Evolutionary conservation across 2,888 invertebrate genomes (phyloP).

Genomic region (Cosmia pyralina): DNA sequence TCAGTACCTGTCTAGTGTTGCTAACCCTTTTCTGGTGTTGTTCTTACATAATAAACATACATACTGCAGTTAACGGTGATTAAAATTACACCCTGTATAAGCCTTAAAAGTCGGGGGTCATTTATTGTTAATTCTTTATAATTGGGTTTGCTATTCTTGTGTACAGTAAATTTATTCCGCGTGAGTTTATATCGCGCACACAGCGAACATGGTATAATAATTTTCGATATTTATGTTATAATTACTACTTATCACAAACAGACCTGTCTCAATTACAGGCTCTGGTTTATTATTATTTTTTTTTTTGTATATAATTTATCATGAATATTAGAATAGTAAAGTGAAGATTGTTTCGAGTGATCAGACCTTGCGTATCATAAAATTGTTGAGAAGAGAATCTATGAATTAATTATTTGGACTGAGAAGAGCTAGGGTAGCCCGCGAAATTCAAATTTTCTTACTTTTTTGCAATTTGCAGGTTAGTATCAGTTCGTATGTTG

Average conservation of each 20-base stretch:
- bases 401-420: not conserved
- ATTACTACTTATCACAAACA: slow-evolving; percentile 48
- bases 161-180: not conserved
- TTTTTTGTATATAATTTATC: slow-evolving; percentile 10
- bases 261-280: slow-evolving; percentile 9
- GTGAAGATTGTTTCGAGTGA: slow-evolving; percentile 45
- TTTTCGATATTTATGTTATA: slow-evolving; percentile 1
- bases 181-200: not conserved
- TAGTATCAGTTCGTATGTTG: too few relatives aligned
- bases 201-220: slow-evolving; percentile 17
- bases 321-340: slow-evolving; percentile 5
- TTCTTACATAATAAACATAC: too few relatives aligned
- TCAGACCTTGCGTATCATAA: not conserved
- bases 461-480: too few relatives aligned
- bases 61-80: too few relatives aligned
- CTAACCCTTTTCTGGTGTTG: too few relatives aligned
- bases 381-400: not conserved
- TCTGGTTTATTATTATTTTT: slow-evolving; percentile 7
- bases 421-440: not conserved
- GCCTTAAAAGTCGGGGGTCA: too few relatives aligned
- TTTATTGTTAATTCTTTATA: not conserved
- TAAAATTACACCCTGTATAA: too few relatives aligned
- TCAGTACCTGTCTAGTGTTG: too few relatives aligned
- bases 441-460: too few relatives aligned
- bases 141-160: not conserved